A percentile compares a stretch with the other conserved stretches of the same genome.
Conservation (phyloP, 2,797 vertebrate genomes). For the Sebastes melanostomus region DNA sequence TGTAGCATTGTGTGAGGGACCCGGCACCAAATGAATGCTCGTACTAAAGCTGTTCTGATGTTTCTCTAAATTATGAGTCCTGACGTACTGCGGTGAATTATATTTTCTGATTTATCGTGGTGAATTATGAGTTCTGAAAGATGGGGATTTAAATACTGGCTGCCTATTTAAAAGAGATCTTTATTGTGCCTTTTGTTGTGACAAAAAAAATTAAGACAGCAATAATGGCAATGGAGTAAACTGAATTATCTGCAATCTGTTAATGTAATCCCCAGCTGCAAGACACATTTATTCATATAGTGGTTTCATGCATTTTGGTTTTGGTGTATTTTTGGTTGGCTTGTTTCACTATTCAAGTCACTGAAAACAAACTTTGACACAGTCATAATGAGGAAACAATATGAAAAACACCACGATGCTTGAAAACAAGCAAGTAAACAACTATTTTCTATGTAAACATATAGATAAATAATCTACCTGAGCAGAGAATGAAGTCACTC, state of each 20-base stretch:
- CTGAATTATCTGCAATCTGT: not conserved
- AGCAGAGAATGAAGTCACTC: no score
- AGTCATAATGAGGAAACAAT: not conserved
- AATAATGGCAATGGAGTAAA: not conserved
- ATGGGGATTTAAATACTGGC: not conserved
- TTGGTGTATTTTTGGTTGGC: not conserved
- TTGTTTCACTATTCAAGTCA: not conserved
- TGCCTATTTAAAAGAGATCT: not conserved
- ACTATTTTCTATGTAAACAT: no score
- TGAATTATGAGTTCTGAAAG: slow-evolving; percentile 8
- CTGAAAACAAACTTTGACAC: not conserved
- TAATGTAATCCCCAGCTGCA: not conserved
- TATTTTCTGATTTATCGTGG: not conserved
- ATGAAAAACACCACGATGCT: not conserved
- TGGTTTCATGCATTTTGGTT: not conserved
- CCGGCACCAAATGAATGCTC: slow-evolving; percentile 33
- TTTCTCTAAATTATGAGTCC: slow-evolving; percentile 41
- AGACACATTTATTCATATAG: not conserved
- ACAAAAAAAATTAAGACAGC: not conserved
- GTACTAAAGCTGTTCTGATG: slow-evolving; percentile 18
- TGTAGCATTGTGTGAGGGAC: slow-evolving; percentile 69
- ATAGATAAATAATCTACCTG: no score
- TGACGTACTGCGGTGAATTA: slow-evolving; percentile 28
- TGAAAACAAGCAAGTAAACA: not conserved
- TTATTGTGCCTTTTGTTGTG: not conserved